Evolutionary conservation across 2,113 vertebrate species (phyloP).

Genomic region (Zosterops borbonicus): DNA sequence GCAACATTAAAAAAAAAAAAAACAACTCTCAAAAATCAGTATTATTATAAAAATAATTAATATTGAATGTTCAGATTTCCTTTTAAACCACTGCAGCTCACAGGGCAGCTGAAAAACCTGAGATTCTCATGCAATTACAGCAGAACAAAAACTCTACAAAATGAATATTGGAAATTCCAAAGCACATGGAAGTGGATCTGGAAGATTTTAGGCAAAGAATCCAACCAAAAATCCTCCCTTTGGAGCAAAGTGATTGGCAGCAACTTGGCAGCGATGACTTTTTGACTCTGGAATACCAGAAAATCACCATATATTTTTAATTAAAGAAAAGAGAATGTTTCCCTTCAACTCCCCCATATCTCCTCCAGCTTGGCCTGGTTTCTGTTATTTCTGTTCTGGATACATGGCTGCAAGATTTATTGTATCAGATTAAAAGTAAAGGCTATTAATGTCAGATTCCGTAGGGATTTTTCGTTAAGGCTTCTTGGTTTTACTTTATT

Average conservation of each 20-base stretch:
- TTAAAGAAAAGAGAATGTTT: background rate
- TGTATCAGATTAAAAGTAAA: constrained; percentile 45
- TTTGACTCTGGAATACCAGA: background rate
- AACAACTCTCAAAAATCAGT: background rate
- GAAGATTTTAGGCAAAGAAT: background rate
- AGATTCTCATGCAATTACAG: background rate
- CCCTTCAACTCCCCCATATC: background rate
- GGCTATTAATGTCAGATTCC: constrained; percentile 34
- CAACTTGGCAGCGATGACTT: background rate
- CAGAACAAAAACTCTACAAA: background rate
- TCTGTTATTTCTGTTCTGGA: constrained; percentile 18
- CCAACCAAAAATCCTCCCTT: background rate
- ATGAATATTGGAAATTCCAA: background rate
- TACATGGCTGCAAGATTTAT: constrained; percentile 46
- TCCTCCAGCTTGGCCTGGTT: background rate
- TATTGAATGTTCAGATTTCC: background rate
- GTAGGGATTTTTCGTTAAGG: background rate
- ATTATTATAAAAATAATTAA: background rate
- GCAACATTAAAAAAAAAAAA: too few relatives aligned
- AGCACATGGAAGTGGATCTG: background rate
- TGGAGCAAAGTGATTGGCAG: background rate
- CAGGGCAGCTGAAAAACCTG: background rate
- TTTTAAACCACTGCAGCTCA: background rate
- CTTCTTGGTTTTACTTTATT: constrained; percentile 36
- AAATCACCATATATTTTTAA: constrained; percentile 23